phyloP scores from a whole-genome alignment of 2,888 invertebrate species.

The Trissolcus brochymenae region DNA sequence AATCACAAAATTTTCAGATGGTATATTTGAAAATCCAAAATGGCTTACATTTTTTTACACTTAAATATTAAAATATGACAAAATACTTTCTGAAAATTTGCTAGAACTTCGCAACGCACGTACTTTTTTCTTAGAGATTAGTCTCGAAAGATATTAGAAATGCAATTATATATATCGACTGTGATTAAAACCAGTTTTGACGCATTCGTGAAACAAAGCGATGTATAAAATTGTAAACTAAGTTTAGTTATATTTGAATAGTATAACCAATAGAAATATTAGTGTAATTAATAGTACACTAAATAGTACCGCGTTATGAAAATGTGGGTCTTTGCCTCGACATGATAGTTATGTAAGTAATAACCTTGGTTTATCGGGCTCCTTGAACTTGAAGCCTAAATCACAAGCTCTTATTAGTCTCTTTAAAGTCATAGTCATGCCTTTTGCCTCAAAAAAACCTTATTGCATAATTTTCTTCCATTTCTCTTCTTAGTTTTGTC shows the following conservation, averaged over 20 bases:
- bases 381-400: conserved; percentile 41
- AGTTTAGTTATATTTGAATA: conserved; percentile 60
- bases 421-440: conserved; percentile 65
- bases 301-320: conserved; percentile 59
- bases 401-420: conserved; percentile 52
- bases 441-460: conserved; percentile 69
- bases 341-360: conserved; percentile 67
- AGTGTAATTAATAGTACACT: conserved; percentile 27
- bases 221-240: conserved; percentile 65
- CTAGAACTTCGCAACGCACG: conserved; percentile 31
- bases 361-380: conserved; percentile 47
- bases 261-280: too few relatives aligned
- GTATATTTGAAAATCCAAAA: conserved; percentile 14
- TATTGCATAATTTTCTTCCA: conserved; percentile 38
- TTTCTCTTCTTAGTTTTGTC: conserved; percentile 21
- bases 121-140: conserved; percentile 39
- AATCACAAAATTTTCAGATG: conserved; percentile 43
- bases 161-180: conserved; percentile 48
- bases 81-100: conserved; percentile 49
- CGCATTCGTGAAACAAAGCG: conserved; percentile 20
- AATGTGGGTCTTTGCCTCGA: conserved; percentile 66
- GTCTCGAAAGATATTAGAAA: conserved; percentile 29
- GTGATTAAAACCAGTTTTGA: neutral
- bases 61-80: neutral
- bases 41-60: neutral